Percentiles rank a stretch among this genome's conserved stretches.
Conservation (phyloP, 2,888 invertebrate genomes). For the Lycaena phlaeas region DNA sequence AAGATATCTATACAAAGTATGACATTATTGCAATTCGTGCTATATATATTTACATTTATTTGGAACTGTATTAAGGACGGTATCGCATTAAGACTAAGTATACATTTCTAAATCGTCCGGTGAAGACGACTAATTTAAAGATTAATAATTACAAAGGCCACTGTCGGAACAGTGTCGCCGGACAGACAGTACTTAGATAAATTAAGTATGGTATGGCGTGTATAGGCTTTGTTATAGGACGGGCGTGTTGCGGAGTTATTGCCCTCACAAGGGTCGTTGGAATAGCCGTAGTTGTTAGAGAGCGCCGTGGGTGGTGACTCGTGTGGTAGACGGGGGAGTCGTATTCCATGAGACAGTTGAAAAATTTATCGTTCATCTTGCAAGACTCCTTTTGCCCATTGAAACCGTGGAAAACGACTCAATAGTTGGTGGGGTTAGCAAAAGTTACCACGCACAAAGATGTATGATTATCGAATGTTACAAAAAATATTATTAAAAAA, state of each 20-base stretch:
- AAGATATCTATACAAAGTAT: slow-evolving; percentile 6
- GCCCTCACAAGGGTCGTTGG: slow-evolving; percentile 13
- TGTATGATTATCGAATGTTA: slow-evolving; percentile 35
- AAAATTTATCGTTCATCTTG: no score
- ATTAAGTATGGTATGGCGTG: slow-evolving; percentile 28
- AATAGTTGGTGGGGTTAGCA: slow-evolving; percentile 11
- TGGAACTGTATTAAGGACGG: not conserved
- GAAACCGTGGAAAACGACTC: not conserved
- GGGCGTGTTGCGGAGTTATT: slow-evolving; percentile 11
- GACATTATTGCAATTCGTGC: not conserved
- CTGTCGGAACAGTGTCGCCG: no score
- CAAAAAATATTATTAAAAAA: slow-evolving; percentile 28
- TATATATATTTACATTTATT: slow-evolving; percentile 1
- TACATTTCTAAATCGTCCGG: slow-evolving; percentile 4
- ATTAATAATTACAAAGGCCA: no score
- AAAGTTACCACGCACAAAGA: slow-evolving; percentile 31
- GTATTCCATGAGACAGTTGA: slow-evolving; percentile 5
- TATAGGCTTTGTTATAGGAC: slow-evolving; percentile 22
- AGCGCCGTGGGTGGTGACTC: slow-evolving; percentile 16
- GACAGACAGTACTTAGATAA: slow-evolving; percentile 41
- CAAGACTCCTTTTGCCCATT: slow-evolving; percentile 13
- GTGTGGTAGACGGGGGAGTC: slow-evolving; percentile 12
- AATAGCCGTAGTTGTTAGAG: slow-evolving; percentile 18
- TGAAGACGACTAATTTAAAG: no score
- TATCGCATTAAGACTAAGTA: slow-evolving; percentile 1